Evolutionary conservation across 2,888 invertebrate species (phyloP).

Genomic region (Dicyrtoma fusca): DNA sequence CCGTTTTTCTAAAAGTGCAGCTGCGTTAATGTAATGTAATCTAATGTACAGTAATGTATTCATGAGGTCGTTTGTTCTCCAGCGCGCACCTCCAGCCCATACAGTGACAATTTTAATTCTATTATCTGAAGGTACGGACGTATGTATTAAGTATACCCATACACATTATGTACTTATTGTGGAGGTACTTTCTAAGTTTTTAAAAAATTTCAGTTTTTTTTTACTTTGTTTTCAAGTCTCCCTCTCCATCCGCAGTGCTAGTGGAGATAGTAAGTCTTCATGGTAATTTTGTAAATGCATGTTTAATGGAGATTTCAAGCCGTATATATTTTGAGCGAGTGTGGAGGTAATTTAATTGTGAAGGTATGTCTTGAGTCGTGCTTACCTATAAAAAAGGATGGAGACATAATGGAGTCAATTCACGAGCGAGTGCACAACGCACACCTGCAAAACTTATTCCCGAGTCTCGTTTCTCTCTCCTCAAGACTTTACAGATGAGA

Average conservation of each 20-base stretch:
- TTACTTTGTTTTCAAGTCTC: background rate
- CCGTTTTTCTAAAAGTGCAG: constrained; percentile 29
- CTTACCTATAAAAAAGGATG: constrained; percentile 37
- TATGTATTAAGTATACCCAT: no score
- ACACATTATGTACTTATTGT: background rate
- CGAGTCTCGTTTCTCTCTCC: constrained; percentile 9
- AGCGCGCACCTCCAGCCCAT: constrained; percentile 3
- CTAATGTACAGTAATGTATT: constrained; percentile 19
- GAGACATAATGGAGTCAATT: constrained; percentile 41
- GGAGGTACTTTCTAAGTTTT: constrained; percentile 17
- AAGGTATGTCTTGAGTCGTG: constrained; percentile 36
- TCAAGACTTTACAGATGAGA: constrained; percentile 50
- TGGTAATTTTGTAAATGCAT: constrained; percentile 40
- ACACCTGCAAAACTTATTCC: constrained; percentile 38
- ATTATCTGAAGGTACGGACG: no score
- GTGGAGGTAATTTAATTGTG: constrained; percentile 39
- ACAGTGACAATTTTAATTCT: constrained; percentile 34
- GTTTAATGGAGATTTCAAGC: constrained; percentile 39
- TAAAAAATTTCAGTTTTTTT: constrained; percentile 28
- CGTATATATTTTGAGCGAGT: constrained; percentile 36
- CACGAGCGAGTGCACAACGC: constrained; percentile 40
- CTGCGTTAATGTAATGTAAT: constrained; percentile 28
- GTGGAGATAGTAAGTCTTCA: constrained; percentile 12
- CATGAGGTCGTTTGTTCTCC: constrained; percentile 35
- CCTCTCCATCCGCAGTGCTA: background rate